phyloP scores from a whole-genome alignment of 2,888 invertebrate species.

The Odontocolon sp. region DNA sequence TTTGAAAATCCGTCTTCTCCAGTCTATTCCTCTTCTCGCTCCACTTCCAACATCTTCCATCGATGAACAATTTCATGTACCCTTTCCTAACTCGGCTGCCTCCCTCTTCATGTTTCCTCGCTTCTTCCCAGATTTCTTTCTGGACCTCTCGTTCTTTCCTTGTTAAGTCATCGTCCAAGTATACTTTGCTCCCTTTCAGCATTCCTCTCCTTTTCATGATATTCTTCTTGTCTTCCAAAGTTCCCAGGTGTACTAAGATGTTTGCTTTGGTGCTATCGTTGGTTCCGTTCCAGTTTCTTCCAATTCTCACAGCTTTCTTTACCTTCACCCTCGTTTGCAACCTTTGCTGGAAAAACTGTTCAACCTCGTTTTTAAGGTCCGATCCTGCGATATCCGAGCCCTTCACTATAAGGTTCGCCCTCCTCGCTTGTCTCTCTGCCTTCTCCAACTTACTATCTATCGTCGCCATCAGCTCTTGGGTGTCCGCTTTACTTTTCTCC shows the following conservation, averaged over 20 bases:
- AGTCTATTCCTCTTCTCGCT: neutral
- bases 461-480: neutral
- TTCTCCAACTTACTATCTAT: neutral
- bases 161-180: neutral
- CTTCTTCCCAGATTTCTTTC: neutral
- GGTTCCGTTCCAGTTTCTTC: neutral
- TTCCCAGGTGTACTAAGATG: neutral
- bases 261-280: neutral
- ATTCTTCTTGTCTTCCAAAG: constrained; percentile 5
- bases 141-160: constrained; percentile 6
- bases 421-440: neutral
- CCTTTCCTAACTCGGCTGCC: neutral
- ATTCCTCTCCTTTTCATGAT: constrained; percentile 5
- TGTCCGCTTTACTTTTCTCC: neutral
- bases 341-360: neutral
- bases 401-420: neutral
- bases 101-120: neutral
- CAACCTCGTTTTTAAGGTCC: neutral
- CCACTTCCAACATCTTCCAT: neutral
- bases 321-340: neutral
- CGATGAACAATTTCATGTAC: neutral
- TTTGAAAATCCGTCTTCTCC: neutral
- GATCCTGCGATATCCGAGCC: neutral
- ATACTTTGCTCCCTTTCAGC: constrained; percentile 3
- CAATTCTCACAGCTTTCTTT: neutral